Conservation (phyloP, 1,140 invertebrate genomes). For the roundworm (Caenorhabditis elegans) region DNA sequence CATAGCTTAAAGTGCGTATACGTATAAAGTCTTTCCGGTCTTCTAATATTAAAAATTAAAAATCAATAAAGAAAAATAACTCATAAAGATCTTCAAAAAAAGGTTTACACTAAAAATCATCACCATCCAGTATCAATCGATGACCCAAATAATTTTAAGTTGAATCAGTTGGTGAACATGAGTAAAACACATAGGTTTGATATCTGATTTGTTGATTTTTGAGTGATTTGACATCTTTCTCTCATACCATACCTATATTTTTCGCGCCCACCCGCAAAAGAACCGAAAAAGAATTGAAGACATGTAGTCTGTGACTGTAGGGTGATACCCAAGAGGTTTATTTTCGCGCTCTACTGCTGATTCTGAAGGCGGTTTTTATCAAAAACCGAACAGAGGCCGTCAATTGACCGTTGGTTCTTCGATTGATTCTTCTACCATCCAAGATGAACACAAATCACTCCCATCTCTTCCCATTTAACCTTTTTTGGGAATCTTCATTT, state of each 20-base stretch:
- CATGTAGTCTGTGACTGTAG: not conserved
- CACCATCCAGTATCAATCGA: not conserved
- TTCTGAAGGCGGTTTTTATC: conserved; percentile 26
- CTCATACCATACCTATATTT: not conserved
- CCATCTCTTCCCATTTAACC: not conserved
- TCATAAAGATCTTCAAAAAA: no score
- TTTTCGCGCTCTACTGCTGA: conserved; percentile 30
- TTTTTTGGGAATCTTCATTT: not conserved
- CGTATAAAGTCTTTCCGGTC: no score
- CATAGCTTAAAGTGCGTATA: no score
- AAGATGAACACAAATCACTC: not conserved
- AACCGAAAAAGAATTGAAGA: not conserved
- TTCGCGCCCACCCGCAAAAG: not conserved
- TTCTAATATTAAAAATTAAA: no score
- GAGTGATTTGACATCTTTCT: conserved; percentile 3
- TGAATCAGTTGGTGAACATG: not conserved
- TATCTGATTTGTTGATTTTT: conserved; percentile 21
- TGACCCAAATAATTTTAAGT: not conserved
- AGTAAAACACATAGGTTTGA: conserved; percentile 23
- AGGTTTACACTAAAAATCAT: no score
- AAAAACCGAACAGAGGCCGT: conserved; percentile 32
- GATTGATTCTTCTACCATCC: not conserved
- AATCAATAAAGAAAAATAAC: no score
- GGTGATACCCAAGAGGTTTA: conserved; percentile 27
- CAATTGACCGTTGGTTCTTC: conserved; percentile 26